Evolutionary conservation across 2,113 vertebrate genomes (phyloP).

Genomic region (Chaenogobius annularis): DNA sequence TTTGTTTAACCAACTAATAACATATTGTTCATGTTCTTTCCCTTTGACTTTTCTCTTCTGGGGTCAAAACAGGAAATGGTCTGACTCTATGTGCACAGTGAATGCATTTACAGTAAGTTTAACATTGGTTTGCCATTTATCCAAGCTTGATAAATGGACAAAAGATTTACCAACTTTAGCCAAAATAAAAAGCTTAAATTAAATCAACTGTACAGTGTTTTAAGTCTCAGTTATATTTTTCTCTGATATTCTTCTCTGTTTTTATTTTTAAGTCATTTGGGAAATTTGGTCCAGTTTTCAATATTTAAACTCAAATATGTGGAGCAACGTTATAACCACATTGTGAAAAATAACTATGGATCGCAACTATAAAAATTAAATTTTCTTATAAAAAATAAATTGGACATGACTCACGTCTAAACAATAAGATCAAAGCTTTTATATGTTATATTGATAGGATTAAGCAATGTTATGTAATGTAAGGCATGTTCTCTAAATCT

Average conservation of each 20-base stretch:
- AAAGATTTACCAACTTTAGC: too few relatives aligned
- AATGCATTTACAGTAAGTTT: too few relatives aligned
- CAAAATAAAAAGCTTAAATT: too few relatives aligned
- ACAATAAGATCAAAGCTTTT: background rate
- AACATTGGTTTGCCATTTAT: too few relatives aligned
- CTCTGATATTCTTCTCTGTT: too few relatives aligned
- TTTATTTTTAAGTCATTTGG: too few relatives aligned
- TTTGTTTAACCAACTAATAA: background rate
- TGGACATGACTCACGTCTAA: background rate
- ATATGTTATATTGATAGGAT: background rate
- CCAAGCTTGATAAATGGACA: too few relatives aligned
- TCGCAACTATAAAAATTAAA: background rate
- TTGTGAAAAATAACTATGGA: background rate
- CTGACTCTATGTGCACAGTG: background rate
- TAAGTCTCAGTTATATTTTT: too few relatives aligned
- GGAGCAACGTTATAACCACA: background rate
- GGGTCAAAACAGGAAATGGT: background rate
- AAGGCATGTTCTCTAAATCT: conserved; percentile 3
- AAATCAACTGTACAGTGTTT: too few relatives aligned
- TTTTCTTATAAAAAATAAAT: background rate
- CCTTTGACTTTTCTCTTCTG: background rate
- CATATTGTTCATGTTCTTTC: background rate
- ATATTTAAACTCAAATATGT: background rate
- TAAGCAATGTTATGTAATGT: background rate
- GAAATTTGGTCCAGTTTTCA: too few relatives aligned